These are phyloP conservation scores for Pogonomyrmex barbatus DNA, from an alignment of 1,140 invertebrate species.

Conservation along the genomic window DNA sequence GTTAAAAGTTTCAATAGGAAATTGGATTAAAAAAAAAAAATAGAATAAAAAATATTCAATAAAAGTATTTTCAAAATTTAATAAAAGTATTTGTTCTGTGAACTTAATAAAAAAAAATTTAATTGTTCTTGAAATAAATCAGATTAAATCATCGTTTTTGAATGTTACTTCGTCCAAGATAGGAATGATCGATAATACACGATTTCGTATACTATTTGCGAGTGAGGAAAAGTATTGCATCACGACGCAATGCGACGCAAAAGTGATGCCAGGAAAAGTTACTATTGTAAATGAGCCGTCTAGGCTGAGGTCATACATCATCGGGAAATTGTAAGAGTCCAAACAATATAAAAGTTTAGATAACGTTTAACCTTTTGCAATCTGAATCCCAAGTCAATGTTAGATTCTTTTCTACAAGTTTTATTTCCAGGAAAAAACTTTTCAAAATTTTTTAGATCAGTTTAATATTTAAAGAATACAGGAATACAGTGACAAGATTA, in stretches of 20 bases:
- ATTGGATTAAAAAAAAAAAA: not conserved
- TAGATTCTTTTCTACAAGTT: not conserved
- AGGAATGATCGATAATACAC: slow-evolving; percentile 41
- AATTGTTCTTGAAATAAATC: slow-evolving; percentile 13
- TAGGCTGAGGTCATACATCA: not conserved
- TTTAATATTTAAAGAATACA: not conserved
- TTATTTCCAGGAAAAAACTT: not conserved
- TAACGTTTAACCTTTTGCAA: not conserved
- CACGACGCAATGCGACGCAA: slow-evolving; percentile 61
- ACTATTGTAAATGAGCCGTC: not conserved
- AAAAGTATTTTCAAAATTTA: not conserved
- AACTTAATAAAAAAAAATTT: not conserved
- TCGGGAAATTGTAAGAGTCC: not conserved
- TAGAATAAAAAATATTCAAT: too few species aligned
- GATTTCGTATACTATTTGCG: slow-evolving; percentile 35
- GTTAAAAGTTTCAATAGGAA: not conserved
- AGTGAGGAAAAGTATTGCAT: slow-evolving; percentile 39
- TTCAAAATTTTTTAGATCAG: not conserved
- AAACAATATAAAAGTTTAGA: not conserved
- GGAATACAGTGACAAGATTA: not conserved
- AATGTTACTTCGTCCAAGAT: slow-evolving; percentile 2
- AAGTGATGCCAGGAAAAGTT: slow-evolving; percentile 31
- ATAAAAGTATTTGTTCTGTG: not conserved
- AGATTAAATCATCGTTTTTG: slow-evolving; percentile 23
- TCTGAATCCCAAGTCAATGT: not conserved